A percentile compares a stretch with the other conserved stretches of the same genome.
These are phyloP conservation scores for Sturnus vulgaris DNA, from an alignment of 2,113 vertebrate genomes.

Conservation along the genomic window DNA sequence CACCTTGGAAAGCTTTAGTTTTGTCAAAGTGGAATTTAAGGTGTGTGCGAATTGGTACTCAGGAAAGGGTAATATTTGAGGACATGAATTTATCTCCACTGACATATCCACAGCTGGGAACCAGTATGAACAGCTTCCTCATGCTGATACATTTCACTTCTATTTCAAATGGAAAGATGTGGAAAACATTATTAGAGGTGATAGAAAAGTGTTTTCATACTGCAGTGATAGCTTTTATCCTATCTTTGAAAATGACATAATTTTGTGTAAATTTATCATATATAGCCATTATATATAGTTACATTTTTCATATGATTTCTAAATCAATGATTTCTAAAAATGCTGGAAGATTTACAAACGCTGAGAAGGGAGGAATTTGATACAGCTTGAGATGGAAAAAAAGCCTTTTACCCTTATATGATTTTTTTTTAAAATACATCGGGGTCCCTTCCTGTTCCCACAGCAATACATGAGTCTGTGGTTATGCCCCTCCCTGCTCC, in stretches of 20 bases:
- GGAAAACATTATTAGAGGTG: background rate
- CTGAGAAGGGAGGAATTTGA: background rate
- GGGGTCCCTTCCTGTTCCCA: background rate
- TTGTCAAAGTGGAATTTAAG: background rate
- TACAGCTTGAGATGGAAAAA: background rate
- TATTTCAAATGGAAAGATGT: background rate
- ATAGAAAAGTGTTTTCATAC: background rate
- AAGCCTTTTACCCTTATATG: background rate
- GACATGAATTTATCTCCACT: conserved; percentile 13
- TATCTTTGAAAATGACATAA: background rate
- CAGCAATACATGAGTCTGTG: background rate
- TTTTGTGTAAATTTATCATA: background rate
- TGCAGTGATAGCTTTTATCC: background rate
- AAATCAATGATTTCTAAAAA: background rate
- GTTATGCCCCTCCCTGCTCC: background rate
- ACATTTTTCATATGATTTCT: background rate
- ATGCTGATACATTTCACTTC: background rate
- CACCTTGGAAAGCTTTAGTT: background rate
- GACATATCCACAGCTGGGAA: conserved; percentile 22
- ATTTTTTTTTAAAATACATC: background rate
- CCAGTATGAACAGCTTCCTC: background rate
- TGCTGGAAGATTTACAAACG: background rate
- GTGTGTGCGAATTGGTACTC: background rate
- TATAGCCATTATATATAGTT: background rate
- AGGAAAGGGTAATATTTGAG: background rate